phyloP scores from a whole-genome alignment of 2,888 invertebrate genomes.

The Aleiodes alternator region DNA sequence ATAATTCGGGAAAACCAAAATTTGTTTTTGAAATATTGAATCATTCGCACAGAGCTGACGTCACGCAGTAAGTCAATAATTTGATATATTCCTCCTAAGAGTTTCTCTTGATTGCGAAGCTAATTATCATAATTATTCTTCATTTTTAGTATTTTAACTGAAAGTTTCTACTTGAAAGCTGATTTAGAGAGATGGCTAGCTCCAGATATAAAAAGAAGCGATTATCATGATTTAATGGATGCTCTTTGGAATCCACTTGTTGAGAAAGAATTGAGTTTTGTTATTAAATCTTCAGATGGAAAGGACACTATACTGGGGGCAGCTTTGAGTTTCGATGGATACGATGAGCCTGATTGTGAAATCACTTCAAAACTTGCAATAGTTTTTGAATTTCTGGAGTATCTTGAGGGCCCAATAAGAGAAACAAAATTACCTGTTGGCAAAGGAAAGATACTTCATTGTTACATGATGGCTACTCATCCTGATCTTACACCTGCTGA shows the following conservation, averaged over 20 bases:
- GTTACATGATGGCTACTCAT: slow-evolving; percentile 92
- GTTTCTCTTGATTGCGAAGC: too few species aligned
- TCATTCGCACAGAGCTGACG: slow-evolving; percentile 81
- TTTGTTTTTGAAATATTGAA: slow-evolving; percentile 76
- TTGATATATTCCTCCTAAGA: neutral
- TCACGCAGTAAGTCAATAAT: slow-evolving; percentile 81
- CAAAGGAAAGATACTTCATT: slow-evolving; percentile 84
- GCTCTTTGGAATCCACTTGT: slow-evolving; percentile 84
- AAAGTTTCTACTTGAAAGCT: slow-evolving; percentile 91
- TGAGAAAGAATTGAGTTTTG: slow-evolving; percentile 84
- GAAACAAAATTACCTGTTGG: slow-evolving; percentile 80
- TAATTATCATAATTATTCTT: slow-evolving; percentile 7
- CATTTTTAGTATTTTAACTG: slow-evolving; percentile 84
- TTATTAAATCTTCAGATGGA: slow-evolving; percentile 78
- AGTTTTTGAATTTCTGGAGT: slow-evolving; percentile 88
- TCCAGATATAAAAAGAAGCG: slow-evolving; percentile 81
- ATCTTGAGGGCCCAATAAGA: slow-evolving; percentile 84
- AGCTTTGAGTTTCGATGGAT: slow-evolving; percentile 87
- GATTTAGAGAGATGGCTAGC: slow-evolving; percentile 89
- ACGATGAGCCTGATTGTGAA: slow-evolving; percentile 86
- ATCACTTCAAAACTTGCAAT: slow-evolving; percentile 82
- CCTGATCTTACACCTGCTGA: slow-evolving; percentile 81
- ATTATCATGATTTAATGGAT: slow-evolving; percentile 83
- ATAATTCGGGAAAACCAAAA: slow-evolving; percentile 25
- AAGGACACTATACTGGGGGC: slow-evolving; percentile 81